A percentile compares a stretch with the other conserved stretches of the same genome.
Evolutionary conservation across 2,797 vertebrate genomes (phyloP).

Genomic region (Chaetophractus vellerosus): DNA sequence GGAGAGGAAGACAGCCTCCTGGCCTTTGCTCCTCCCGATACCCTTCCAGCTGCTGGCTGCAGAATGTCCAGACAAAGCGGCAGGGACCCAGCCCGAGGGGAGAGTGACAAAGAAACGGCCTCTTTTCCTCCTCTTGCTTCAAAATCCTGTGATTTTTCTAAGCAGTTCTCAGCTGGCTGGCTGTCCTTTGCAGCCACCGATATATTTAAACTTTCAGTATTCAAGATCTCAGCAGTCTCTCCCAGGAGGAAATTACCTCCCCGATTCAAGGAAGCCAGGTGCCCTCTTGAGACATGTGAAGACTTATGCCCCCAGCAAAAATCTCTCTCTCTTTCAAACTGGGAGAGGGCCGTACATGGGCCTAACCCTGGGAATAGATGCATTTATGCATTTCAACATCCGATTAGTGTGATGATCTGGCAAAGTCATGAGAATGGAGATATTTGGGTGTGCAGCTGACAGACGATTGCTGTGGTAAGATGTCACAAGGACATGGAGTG

Average conservation of each 20-base stretch:
- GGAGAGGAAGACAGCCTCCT: neutral
- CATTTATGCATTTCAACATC: conserved; percentile 79
- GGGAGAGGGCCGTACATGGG: conserved; percentile 1
- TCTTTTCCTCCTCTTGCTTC: conserved; percentile 51
- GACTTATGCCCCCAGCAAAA: conserved; percentile 63
- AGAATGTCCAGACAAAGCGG: conserved; percentile 56
- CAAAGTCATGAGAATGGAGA: conserved; percentile 71
- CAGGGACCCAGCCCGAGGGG: neutral
- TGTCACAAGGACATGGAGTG: neutral
- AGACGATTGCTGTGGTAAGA: conserved; percentile 62
- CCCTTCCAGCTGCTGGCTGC: neutral
- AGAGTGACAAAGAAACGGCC: neutral
- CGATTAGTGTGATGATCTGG: conserved; percentile 79
- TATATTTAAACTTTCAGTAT: conserved; percentile 75
- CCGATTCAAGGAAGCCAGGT: conserved; percentile 76
- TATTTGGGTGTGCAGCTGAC: conserved; percentile 81
- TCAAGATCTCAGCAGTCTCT: conserved; percentile 76
- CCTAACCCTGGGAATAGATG: conserved; percentile 75
- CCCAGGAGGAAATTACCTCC: conserved; percentile 73
- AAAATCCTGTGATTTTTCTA: conserved; percentile 77
- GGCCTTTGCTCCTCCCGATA: neutral
- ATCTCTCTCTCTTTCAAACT: conserved; percentile 66
- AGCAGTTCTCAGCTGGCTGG: conserved; percentile 69
- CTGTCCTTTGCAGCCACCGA: conserved; percentile 49
- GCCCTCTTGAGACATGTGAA: conserved; percentile 63